Base-by-base conservation (phyloP, 2,888 invertebrate genomes). In the Dinocampus coccinellae region DNA sequence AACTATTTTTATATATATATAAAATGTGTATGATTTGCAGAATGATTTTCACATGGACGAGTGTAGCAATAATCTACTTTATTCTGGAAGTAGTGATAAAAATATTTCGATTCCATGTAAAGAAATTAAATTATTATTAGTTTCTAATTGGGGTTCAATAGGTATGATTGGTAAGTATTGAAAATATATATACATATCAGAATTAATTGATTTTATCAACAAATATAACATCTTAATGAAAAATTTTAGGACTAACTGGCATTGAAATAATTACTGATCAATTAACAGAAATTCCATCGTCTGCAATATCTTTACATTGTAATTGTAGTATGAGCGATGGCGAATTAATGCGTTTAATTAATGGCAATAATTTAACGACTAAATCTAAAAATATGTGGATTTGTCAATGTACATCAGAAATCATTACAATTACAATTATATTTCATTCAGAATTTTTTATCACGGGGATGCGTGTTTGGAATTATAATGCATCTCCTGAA, bases 401-500 rank as follows among this genome's bases (percentile, higher is more conserved):
- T 77, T 86, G 88, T 0, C 88, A 88, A 42, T 85, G 82, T 74
- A 69, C 76, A 67, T 76, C 76, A 2, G 84, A 81, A 2, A 79
- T 80, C 16, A 72, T 68, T 60, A 68, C 57, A 16, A 66, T 82
- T 34, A 79, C 78, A 0, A 69, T 82, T 29, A 78, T 70, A 26
- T 79, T 82, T 39, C 69, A 79, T 16, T 66, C 70, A 24, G 89
- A 79, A 57, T 74, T 79, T 57, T 76, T 78, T 72, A 76, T 83
- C 65, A 80, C 80, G 90, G 92, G 93, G 65, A 88, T 95, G 29
- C 90, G 92, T 63, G 81, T 95, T 60, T 95, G 95, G 95, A 95
- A 95, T 88, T 95, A 95, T 88, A 95, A 95, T 85, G 92, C 91
- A 69, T 92, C 91, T 77, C 89, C 92, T 80, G 94, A 95, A 77